Base-by-base conservation (phyloP, 2,888 invertebrate species). In the Chymomyza fuscimana region DNA sequence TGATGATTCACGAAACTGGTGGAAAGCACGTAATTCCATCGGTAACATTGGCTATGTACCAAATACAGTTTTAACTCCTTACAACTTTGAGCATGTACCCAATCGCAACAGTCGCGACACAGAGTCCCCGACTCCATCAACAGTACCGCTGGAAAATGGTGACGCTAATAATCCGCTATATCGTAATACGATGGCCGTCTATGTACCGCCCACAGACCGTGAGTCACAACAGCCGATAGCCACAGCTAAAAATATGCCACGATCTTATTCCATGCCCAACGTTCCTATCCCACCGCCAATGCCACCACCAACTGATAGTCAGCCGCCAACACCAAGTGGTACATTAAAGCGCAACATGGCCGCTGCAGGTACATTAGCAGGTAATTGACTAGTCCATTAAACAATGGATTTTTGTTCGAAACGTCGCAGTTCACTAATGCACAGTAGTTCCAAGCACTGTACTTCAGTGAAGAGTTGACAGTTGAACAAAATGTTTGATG, bases 1-100 rank as follows among this genome's bases (percentile, higher is more conserved):
- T 86, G 99, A 99, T 91, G 97, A 98, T 92, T 96, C 96, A 65
- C 94, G 98, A 84, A 99, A 99, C 92, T 99, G 99, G 99, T 99
- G 97, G 99, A 98, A 97, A 93, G 97, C 96, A 80, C 95, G 95
- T 85, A 98, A 97, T 92, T 95, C 94, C 86, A 94, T 94, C 89
- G 97, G 98, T 73, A 95, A 95, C 92, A 93, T 96, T 78, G 97
- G 98, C 78, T 98, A 98, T 92, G 99, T 99, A 80, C 99, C 99
- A 16, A 97, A 99, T 93, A 99, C 99, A 51, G 99, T 99, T 89
- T 96, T 97, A 36, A 94, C 94, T 16, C 94, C 95, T 12, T 93
- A 92, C 76, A 92, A 93, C 68, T 92, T 91, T 66, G 90, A 91
- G 60, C 73, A 71, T 12, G 59, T 68, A 15, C 58, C 68, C 9